phyloP scores from a whole-genome alignment of 1,140 invertebrate species.

The Leptinotarsa lineolata region DNA sequence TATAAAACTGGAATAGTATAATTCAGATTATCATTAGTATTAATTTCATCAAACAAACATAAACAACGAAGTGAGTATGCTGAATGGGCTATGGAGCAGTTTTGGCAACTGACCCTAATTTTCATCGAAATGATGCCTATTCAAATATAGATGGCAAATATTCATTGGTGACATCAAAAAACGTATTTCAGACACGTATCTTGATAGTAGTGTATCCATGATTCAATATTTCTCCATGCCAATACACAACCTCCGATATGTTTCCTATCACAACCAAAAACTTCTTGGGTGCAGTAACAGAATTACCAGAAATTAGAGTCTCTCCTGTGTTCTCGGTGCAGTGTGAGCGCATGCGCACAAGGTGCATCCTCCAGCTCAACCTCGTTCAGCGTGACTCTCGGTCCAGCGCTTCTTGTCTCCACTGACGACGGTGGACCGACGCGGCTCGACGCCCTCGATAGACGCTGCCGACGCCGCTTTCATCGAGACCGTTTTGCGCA shows the following conservation, averaged over 20 bases:
- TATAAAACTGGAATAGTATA: too few relatives aligned
- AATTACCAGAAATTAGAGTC: neutral
- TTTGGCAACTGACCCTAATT: too few relatives aligned
- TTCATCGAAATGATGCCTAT: too few relatives aligned
- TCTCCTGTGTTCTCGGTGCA: neutral
- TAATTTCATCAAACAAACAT: too few relatives aligned
- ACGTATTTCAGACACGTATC: too few relatives aligned
- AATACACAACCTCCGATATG: too few relatives aligned
- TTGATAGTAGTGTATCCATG: neutral
- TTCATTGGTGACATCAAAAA: too few relatives aligned
- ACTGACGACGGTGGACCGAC: conserved; percentile 12
- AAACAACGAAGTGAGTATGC: too few relatives aligned
- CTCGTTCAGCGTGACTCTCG: conserved; percentile 20
- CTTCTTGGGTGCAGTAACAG: neutral
- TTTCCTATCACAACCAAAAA: neutral
- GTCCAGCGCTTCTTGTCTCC: conserved; percentile 23
- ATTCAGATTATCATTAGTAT: too few relatives aligned
- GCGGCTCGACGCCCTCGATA: conserved; percentile 25
- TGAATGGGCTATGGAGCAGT: too few relatives aligned
- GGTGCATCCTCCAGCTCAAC: neutral
- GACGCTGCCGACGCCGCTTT: conserved; percentile 24
- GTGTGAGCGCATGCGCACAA: neutral
- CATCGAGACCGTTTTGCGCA: conserved; percentile 13
- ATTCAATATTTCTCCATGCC: neutral
- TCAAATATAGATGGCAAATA: too few relatives aligned